Evolutionary conservation across 2,888 invertebrate genomes (phyloP), one percentile per base, ranked within the genome.

Genomic region (Hypomecis punctinalis): DNA sequence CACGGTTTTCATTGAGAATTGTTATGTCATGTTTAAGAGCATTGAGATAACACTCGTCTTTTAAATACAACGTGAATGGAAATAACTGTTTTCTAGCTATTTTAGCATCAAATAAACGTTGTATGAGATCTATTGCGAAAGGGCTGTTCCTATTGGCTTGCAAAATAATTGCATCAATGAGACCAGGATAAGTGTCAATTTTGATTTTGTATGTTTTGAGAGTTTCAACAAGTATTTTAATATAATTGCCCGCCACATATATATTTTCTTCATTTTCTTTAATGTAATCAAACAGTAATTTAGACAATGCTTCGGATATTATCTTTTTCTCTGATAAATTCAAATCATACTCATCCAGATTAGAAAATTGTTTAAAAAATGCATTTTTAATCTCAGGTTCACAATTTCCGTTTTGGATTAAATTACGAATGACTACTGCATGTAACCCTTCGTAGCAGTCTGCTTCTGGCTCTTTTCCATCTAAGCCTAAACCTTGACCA

Each of bases 381-480:
- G 76, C 76, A 0, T 75, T 62, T 13, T 79, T 62, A 8, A 88
- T 56, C 5, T 54, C 42, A 3, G 59, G n/a, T 0, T 78, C 59
- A 13, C 75, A 73, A 3, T 72, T 55, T 4, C 72, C 71, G 10
- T 68, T 68, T 6, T 69, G 55, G 36, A 89, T 51, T 13, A 90
- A 64, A 10, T 80, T 72, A 1, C 87, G 81, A 46, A 89, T 68
- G 4, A 90, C 72, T 1, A 83, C 83, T 0, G 84, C 83, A 52
- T 90, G 90, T 10, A 90, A 68, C 2, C 88, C 89, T 72, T 90
- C 90, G 0, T 36, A 43, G 61, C 87, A 90, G 0, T 77, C 61
- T 0, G 79, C 82, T 54, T 81, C 78, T 4, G 83, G 40, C 0
- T 67, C 7, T 4, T 52, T 63, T 0, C 90, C 90, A 60, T 89